These are phyloP conservation scores for Micromys minutus DNA, from an alignment of 2,113 vertebrate species.

Conservation along the genomic window DNA sequence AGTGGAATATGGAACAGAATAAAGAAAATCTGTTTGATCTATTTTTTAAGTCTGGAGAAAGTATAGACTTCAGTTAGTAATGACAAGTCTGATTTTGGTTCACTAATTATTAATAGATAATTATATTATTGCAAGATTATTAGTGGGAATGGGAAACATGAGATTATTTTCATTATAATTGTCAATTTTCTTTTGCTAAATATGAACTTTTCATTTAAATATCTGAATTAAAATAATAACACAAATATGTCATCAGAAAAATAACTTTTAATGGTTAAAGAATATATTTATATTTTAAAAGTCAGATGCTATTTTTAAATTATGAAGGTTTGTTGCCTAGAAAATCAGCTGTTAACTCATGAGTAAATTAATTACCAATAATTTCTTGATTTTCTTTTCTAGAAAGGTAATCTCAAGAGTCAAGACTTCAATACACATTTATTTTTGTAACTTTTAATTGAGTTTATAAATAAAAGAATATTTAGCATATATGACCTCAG, in stretches of 20 bases:
- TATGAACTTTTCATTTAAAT: background rate
- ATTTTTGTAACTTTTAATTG: background rate
- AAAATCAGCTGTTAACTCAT: constrained; percentile 79
- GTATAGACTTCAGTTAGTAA: background rate
- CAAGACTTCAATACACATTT: constrained; percentile 44
- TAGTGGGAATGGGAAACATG: background rate
- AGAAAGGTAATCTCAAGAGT: constrained; percentile 29
- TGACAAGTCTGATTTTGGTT: background rate
- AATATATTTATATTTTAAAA: background rate
- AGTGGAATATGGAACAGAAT: background rate
- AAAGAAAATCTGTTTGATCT: background rate
- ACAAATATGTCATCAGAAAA: background rate
- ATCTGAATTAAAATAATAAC: background rate
- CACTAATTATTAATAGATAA: background rate
- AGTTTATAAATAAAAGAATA: background rate
- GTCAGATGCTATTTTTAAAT: constrained; percentile 40
- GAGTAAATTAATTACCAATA: constrained; percentile 75
- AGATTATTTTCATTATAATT: background rate
- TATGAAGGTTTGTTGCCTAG: constrained; percentile 67
- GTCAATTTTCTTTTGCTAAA: background rate
- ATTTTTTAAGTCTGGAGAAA: background rate
- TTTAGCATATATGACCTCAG: constrained; percentile 10
- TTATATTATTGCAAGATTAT: background rate
- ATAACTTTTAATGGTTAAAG: background rate
- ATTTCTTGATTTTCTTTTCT: constrained; percentile 68